Percentiles rank a stretch among this genome's conserved stretches.
Conservation (phyloP, 2,888 invertebrate genomes). For the Watsonalla cultraria region DNA sequence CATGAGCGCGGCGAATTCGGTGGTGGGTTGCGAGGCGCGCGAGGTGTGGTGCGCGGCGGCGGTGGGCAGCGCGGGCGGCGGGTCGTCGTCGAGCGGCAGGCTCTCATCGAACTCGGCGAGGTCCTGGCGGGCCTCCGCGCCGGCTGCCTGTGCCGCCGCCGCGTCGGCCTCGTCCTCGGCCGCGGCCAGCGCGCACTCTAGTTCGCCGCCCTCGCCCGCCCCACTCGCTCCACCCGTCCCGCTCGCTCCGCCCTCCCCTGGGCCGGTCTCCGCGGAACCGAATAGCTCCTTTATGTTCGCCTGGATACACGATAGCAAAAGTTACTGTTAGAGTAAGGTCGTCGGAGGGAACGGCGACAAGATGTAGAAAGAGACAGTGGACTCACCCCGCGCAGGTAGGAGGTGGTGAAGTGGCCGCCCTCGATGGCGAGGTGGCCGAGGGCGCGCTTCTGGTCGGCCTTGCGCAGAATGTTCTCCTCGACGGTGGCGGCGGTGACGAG, state of each 20-base stretch:
- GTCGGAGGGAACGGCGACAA: conserved; percentile 16
- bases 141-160: conserved; percentile 91
- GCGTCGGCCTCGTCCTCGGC: conserved; percentile 98
- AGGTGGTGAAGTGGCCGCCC: conserved; percentile 98
- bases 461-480: conserved; percentile 99
- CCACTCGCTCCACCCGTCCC: conserved; percentile 84
- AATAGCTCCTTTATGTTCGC: conserved; percentile 97
- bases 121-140: conserved; percentile 93
- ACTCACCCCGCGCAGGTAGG: conserved; percentile 89
- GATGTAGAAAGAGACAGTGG: background rate
- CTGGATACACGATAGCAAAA: conserved; percentile 42
- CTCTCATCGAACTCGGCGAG: conserved; percentile 97
- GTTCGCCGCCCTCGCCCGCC: conserved; percentile 63
- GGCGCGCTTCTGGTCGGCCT: conserved; percentile 97
- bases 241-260: conserved; percentile 66
- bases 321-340: too few relatives aligned
- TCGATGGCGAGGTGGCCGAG: conserved; percentile 98
- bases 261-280: conserved; percentile 81
- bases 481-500: conserved; percentile 97
- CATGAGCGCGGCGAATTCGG: conserved; percentile 52
- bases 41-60: conserved; percentile 11
- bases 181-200: conserved; percentile 91
- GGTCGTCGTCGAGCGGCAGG: conserved; percentile 89
- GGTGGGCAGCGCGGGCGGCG: conserved; percentile 68
- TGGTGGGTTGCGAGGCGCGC: conserved; percentile 18